Evolutionary conservation across 2,113 vertebrate genomes (phyloP).

Genomic region (Uropsilus gracilis): DNA sequence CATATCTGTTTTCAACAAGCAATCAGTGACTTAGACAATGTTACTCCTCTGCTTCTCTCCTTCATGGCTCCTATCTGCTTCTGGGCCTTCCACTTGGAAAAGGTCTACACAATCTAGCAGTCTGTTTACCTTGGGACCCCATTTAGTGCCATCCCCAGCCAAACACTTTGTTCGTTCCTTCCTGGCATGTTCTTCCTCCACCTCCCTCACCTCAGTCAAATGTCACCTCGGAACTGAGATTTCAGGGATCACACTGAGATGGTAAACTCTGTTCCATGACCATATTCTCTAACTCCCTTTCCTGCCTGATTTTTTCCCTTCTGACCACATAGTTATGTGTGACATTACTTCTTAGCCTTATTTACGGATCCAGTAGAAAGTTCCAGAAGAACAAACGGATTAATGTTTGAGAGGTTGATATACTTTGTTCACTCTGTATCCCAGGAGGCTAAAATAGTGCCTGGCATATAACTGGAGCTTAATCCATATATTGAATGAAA

Average conservation of each 20-base stretch:
- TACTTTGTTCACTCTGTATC: background rate
- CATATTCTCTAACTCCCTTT: background rate
- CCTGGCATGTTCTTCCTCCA: background rate
- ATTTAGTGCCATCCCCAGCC: background rate
- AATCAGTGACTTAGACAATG: background rate
- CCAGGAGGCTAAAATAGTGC: background rate
- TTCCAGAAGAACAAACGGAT: background rate
- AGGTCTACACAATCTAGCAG: background rate
- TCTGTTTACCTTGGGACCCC: background rate
- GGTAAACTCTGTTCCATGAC: background rate
- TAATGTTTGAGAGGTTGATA: background rate
- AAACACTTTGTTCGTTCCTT: background rate
- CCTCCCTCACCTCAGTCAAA: background rate
- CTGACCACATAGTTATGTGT: background rate
- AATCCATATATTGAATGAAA: background rate
- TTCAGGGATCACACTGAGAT: background rate
- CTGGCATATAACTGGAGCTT: background rate
- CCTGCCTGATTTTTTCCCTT: background rate
- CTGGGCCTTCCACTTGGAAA: accelerated
- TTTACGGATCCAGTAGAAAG: background rate
- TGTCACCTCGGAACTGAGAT: background rate
- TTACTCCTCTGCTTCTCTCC: background rate
- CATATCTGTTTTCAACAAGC: background rate
- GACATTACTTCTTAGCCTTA: background rate
- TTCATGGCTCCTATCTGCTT: background rate